Base-by-base conservation (phyloP, 1,140 invertebrate species). In the Subanguina moxae region DNA sequence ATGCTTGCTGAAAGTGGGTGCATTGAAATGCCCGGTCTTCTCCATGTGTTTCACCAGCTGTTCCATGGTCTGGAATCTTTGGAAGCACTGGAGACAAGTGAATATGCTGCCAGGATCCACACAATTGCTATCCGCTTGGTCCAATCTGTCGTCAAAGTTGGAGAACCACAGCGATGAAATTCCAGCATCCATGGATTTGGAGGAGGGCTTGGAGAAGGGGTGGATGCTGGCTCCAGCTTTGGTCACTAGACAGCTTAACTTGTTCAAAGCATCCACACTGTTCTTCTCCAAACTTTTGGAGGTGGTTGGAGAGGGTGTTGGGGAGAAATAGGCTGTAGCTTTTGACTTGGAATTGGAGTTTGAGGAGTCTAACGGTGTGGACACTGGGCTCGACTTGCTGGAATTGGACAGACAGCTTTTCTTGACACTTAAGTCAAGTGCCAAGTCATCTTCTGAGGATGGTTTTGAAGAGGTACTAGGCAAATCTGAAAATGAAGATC, bases 11-110 rank as follows among this genome's bases (percentile, higher is more conserved):
- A 45, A 45, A 45, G 43, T 45, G n/a, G 43, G 43, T 11, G 43
- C 43, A 45, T 45, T 45, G 43, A 45, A 45, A 45, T 45, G 43
- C 43, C n/a, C n/a, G 11, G 43, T 45, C 43, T 45, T 45, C n/a
- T 45, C 43, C 43, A 45, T 45, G n/a, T 45, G 43, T n/a, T 45
- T 45, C n/a, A 45, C 43, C 43, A 45, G n/a, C n/a, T 45, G 43
- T 45, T 45, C 43, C 11, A 45, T 11, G 11, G 43, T 45, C n/a
- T 45, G 43, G n/a, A 45, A 45, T 45, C 43, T 11, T n/a, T 45
- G 11, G 43, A 45, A 45, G 43, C 43, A 45, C n/a, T 45, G 43
- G n/a, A 45, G 43, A n/a, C 43, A 45, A 13, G 43, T 45, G 43
- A 45, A 45, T 45, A 45, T 45, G n/a, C 43, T 45, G n/a, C 43